A percentile compares a stretch with the other conserved stretches of the same genome.
Conservation (phyloP, 2,888 invertebrate genomes). For the Miltochrista miniata region DNA sequence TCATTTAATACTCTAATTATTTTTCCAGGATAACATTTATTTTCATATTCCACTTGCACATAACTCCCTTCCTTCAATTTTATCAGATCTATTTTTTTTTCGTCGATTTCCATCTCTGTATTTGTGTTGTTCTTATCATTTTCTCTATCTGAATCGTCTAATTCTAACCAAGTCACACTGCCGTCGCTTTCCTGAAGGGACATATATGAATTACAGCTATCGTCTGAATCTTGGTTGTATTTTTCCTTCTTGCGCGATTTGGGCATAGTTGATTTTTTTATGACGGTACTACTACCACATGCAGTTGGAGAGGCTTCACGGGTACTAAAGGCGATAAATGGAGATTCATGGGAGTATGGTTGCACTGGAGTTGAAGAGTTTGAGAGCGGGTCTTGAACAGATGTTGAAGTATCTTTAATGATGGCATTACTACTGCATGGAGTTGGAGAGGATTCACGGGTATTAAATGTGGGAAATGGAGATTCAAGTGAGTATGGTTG, state of each 20-base stretch:
- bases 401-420: neutral
- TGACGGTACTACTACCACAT: constrained; percentile 7
- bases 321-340: constrained; percentile 9
- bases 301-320: neutral
- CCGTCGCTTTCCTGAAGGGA: constrained; percentile 8
- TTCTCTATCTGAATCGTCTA: constrained; percentile 7
- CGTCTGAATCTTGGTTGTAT: constrained; percentile 4
- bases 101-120: constrained; percentile 3
- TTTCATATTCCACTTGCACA: constrained; percentile 3
- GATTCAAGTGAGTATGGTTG: constrained; percentile 4
- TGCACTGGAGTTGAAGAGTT: constrained; percentile 12
- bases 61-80: constrained; percentile 3
- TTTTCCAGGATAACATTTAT: constrained; percentile 4
- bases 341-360: constrained; percentile 11
- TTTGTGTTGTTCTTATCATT: constrained; percentile 4
- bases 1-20: constrained; percentile 4
- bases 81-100: constrained; percentile 4
- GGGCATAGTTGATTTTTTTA: constrained; percentile 9
- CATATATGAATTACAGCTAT: constrained; percentile 9
- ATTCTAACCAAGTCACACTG: constrained; percentile 7
- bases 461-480: constrained; percentile 1
- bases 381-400: constrained; percentile 3
- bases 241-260: constrained; percentile 8
- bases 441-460: no score
- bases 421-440: no score